Evolutionary conservation across 1,140 invertebrate genomes (phyloP), one percentile per base, ranked within the genome.

Genomic region (Drosophila melanica): DNA sequence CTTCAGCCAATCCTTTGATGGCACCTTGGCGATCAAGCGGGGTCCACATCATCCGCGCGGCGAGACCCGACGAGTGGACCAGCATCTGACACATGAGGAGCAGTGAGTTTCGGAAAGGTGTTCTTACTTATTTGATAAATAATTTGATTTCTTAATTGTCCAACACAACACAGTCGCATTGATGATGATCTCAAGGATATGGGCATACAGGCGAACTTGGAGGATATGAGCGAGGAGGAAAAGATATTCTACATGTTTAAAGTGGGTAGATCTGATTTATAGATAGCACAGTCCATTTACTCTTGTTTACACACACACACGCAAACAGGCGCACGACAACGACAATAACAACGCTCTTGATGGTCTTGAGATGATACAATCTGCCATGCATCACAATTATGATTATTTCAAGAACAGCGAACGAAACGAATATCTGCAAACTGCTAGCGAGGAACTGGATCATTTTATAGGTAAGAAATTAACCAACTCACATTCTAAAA

Each of bases 331-430:
- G 3, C 91, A 92, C 27, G 91, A 92, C 57, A 91, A 77, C 73
- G 96, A 97, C 77, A 95, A 96, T 79, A 96, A 97, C 85, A 94
- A 94, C 8, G 95, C 95, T 60, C 91, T 97, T 30, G 96, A 97
- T 91, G 96, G 96, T 3, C 91, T 97, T 59, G 96, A 97, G 92
- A 94, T 97, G 72, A 91, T 96, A 48, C 93, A 95, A 58, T 94
- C 94, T 9, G 93, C 94, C 63, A 93, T 93, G 64, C 94, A 95
- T 81, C 84, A 87, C 6, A 90, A 92, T 41, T 90, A 90, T 50
- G 91, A 90, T 44, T 76, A 86, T 14, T 79, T 90, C 11, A 90
- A 90, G 37, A 87, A 90, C 39, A 63, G 67, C 11, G 87, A 92
- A 18, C 62, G 74, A 12, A 77, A 91, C 44, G 79, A 77, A 35